phyloP scores from a whole-genome alignment of 2,113 vertebrate genomes.

The Scopus umbretta region DNA sequence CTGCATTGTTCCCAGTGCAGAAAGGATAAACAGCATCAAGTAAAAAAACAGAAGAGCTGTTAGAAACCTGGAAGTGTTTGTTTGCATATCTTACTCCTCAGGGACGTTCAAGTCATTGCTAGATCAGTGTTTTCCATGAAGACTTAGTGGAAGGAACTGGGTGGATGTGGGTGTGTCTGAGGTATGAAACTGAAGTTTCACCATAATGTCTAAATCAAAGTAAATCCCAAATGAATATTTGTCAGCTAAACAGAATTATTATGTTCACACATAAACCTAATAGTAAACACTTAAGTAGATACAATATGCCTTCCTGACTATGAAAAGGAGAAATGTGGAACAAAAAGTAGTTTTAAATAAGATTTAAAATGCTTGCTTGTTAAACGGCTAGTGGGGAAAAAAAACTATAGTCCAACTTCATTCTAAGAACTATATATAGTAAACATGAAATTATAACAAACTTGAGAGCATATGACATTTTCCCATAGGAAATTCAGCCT shows the following conservation, averaged over 20 bases:
- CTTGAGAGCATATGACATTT: background rate
- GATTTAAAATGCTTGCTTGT: background rate
- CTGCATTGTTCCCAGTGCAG: background rate
- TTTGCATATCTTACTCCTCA: background rate
- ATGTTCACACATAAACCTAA: background rate
- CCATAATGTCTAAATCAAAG: background rate
- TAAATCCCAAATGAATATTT: background rate
- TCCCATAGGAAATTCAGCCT: background rate
- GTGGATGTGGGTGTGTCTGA: conserved; percentile 32
- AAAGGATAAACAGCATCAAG: background rate
- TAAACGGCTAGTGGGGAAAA: background rate
- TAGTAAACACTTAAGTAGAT: background rate
- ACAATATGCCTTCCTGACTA: background rate
- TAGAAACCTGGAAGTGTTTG: conserved; percentile 10
- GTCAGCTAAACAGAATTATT: background rate
- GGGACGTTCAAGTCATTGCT: background rate
- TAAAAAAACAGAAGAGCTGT: background rate
- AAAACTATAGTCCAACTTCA: background rate
- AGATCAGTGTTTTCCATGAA: background rate
- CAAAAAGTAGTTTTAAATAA: background rate
- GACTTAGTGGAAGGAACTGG: conserved; percentile 34
- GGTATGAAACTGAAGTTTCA: conserved; percentile 28
- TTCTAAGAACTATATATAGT: background rate
- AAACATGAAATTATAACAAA: background rate
- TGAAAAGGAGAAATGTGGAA: background rate